Evolutionary conservation across 2,113 vertebrate species (phyloP).

Genomic region (Eptesicus fuscus): DNA sequence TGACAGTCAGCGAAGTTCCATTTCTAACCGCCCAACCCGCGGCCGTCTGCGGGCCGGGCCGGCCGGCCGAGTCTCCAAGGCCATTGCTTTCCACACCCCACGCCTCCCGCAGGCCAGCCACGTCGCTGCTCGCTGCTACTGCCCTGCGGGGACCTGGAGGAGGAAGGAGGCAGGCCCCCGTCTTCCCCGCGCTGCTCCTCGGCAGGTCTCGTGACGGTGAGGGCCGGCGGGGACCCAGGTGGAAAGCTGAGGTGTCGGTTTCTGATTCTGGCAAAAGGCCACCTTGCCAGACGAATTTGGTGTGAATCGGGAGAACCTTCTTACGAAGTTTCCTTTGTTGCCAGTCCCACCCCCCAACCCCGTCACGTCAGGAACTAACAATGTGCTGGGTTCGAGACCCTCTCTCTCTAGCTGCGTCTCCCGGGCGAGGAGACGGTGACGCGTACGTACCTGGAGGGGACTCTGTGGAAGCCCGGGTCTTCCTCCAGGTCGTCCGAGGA

Average conservation of each 20-base stretch:
- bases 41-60: fast-evolving
- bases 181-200: fast-evolving
- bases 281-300: not conserved
- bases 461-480: conserved; percentile 56
- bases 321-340: not conserved
- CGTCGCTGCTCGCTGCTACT: not conserved
- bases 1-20: fast-evolving
- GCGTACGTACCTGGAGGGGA: conserved; percentile 80
- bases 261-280: not conserved
- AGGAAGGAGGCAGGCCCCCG: too few species aligned
- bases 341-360: fast-evolving
- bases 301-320: fast-evolving
- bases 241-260: not conserved
- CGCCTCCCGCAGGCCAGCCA: fast-evolving
- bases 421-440: not conserved
- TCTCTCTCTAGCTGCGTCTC: not conserved
- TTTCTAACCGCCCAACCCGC: not conserved
- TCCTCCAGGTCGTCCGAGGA: conserved; percentile 76
- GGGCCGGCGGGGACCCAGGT: not conserved
- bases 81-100: fast-evolving
- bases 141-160: fast-evolving
- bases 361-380: not conserved
- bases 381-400: not conserved
- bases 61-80: fast-evolving
- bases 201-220: not conserved